Conservation (phyloP, 2,888 invertebrate genomes). For the Leucophenga montana region DNA sequence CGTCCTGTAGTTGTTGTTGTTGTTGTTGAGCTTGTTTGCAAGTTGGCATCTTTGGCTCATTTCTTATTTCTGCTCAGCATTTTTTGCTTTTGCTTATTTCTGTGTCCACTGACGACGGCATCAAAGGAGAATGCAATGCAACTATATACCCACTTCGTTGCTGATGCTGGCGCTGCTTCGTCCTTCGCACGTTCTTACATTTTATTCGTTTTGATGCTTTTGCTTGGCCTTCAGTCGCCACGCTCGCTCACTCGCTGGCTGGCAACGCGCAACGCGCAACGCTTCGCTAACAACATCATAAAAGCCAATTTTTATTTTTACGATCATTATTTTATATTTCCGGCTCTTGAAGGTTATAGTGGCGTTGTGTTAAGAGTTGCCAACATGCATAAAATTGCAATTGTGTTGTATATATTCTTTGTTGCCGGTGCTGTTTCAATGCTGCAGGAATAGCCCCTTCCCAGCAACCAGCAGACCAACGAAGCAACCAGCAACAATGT, state of each 20-base stretch:
- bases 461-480: neutral
- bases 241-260: constrained; percentile 3
- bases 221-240: neutral
- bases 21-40: neutral
- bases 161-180: neutral
- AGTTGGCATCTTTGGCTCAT: constrained; percentile 4
- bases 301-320: constrained; percentile 57
- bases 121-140: neutral
- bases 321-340: constrained; percentile 58
- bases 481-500: constrained; percentile 24
- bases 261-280: constrained; percentile 1
- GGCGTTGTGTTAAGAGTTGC: constrained; percentile 46
- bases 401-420: constrained; percentile 35
- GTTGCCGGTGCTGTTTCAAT: constrained; percentile 9
- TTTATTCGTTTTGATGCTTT: neutral
- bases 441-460: neutral
- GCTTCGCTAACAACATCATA: constrained; percentile 44
- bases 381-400: constrained; percentile 54
- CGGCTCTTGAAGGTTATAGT: constrained; percentile 53
- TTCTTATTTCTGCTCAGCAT: neutral
- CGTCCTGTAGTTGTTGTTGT: neutral
- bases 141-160: neutral
- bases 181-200: neutral
- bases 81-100: constrained; percentile 13
- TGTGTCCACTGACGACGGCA: neutral